Evolutionary conservation across 53 echinoderm and acorn worm species (phyloP).

Genomic region (Antedon mediterranea): DNA sequence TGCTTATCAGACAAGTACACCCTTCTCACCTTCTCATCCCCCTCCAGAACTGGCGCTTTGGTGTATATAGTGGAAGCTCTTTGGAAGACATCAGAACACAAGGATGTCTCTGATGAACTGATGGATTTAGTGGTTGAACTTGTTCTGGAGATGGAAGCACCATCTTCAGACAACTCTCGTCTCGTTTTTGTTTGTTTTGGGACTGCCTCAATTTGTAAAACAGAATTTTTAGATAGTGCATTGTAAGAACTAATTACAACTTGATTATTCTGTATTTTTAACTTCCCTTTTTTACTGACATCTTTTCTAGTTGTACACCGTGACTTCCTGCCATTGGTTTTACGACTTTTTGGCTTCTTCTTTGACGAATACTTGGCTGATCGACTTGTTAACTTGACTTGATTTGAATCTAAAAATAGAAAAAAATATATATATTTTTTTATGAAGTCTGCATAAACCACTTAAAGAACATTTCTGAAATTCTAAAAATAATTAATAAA

Average conservation of each 20-base stretch:
- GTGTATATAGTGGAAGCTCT: background rate
- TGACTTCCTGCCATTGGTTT: background rate
- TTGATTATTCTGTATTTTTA: background rate
- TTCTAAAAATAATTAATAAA: too few relatives aligned
- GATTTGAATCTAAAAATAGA: background rate
- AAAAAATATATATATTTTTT: background rate
- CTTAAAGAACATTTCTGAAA: too few relatives aligned
- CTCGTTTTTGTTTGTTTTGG: background rate
- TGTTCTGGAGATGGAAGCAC: background rate
- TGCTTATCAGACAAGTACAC: constrained; percentile 88
- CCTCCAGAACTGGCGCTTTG: background rate
- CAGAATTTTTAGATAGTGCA: background rate
- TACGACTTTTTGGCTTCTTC: background rate
- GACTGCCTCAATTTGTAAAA: background rate
- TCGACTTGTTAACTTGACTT: background rate
- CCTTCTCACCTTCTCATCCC: constrained; percentile 18
- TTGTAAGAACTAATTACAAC: background rate
- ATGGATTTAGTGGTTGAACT: background rate
- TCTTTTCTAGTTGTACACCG: background rate
- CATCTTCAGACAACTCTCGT: background rate
- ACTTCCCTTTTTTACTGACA: background rate
- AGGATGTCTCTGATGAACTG: background rate
- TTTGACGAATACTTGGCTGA: background rate
- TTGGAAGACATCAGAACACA: background rate
- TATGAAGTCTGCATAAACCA: too few relatives aligned